Conservation (phyloP, 2,113 vertebrate genomes). For the Phylloscopus whistleri region DNA sequence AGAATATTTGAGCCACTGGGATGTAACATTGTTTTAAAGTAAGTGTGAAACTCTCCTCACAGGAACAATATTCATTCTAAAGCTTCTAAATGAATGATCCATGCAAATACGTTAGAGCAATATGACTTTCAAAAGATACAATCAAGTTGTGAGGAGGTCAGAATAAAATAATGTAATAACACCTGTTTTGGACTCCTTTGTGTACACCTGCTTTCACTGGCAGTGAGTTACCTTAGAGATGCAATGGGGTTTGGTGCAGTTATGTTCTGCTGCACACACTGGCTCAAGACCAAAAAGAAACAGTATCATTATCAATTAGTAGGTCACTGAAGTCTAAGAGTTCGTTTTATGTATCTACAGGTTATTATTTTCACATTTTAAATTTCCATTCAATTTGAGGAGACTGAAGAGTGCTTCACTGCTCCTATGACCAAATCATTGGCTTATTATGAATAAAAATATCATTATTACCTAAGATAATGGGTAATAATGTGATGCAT, state of each 20-base stretch:
- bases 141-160: neutral
- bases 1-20: neutral
- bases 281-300: neutral
- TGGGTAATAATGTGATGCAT: neutral
- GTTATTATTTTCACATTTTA: neutral
- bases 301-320: neutral
- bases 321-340: neutral
- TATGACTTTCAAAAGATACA: neutral
- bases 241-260: neutral
- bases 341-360: neutral
- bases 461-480: neutral
- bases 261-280: neutral
- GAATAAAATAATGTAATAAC: neutral
- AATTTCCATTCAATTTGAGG: neutral
- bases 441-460: neutral
- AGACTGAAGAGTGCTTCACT: neutral
- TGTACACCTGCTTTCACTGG: neutral
- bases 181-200: neutral
- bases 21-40: neutral
- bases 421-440: neutral
- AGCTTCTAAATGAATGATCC: neutral
- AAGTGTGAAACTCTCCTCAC: neutral
- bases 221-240: neutral
- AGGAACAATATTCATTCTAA: neutral
- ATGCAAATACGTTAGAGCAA: neutral